These are phyloP conservation scores for Unio delphinus DNA, from an alignment of 2,888 invertebrate genomes.

Conservation along the genomic window DNA sequence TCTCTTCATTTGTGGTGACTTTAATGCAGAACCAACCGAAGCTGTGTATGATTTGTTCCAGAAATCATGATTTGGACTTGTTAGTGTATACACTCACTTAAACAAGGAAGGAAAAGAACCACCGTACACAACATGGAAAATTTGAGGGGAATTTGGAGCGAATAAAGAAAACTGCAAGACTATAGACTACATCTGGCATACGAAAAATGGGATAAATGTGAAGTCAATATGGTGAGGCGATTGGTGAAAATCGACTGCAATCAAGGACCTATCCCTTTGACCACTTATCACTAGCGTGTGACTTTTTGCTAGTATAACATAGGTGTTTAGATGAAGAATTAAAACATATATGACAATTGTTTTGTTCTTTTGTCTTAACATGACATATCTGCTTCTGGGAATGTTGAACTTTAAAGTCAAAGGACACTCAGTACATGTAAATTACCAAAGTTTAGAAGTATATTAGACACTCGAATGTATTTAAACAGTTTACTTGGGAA, in stretches of 20 bases:
- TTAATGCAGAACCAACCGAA: slow-evolving; percentile 83
- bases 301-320: slow-evolving; percentile 38
- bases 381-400: no score
- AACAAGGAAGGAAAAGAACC: slow-evolving; percentile 76
- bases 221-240: slow-evolving; percentile 75
- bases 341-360: no score
- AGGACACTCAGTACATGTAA: no score
- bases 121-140: slow-evolving; percentile 84
- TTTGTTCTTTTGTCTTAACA: no score
- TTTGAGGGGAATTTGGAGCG: slow-evolving; percentile 73
- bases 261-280: slow-evolving; percentile 82
- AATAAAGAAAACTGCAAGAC: slow-evolving; percentile 80
- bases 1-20: slow-evolving; percentile 81
- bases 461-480: no score
- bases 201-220: slow-evolving; percentile 75
- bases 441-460: no score
- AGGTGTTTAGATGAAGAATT: no score
- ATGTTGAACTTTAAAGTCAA: no score
- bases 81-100: slow-evolving; percentile 67
- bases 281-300: slow-evolving; percentile 79
- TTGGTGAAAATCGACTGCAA: slow-evolving; percentile 80
- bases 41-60: slow-evolving; percentile 79
- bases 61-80: slow-evolving; percentile 46
- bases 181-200: slow-evolving; percentile 78
- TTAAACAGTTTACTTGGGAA: no score